A percentile compares a stretch with the other conserved stretches of the same genome.
Evolutionary conservation across 2,113 vertebrate genomes (phyloP).

Genomic region (Lasiurus borealis): DNA sequence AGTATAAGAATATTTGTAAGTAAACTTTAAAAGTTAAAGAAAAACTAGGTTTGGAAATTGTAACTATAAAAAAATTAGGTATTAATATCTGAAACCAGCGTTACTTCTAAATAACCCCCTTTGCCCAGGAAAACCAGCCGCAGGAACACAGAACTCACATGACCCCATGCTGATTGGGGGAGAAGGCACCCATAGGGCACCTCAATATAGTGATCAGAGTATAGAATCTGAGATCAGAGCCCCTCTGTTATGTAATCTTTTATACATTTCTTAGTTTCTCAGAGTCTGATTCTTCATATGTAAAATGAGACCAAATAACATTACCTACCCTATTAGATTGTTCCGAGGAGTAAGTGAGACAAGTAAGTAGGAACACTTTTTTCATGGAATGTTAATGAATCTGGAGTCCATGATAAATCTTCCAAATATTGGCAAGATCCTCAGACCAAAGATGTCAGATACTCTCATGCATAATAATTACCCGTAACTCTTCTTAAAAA

Average conservation of each 20-base stretch:
- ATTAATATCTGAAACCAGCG: not conserved
- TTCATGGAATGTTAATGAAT: not conserved
- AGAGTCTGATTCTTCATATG: not conserved
- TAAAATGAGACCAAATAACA: not conserved
- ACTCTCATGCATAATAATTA: not conserved
- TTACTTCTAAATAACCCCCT: not conserved
- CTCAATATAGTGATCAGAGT: not conserved
- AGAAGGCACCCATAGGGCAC: not conserved
- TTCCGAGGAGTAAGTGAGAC: not conserved
- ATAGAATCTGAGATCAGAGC: not conserved
- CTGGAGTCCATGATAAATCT: not conserved
- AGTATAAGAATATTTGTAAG: not conserved
- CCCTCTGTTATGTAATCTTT: not conserved
- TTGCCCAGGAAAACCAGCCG: not conserved
- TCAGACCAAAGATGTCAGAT: constrained; percentile 25
- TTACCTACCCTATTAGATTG: not conserved
- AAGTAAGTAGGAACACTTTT: constrained; percentile 17
- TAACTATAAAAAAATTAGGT: not conserved
- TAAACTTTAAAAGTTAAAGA: not conserved
- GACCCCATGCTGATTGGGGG: not conserved
- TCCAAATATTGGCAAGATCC: not conserved
- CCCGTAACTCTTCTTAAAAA: not conserved
- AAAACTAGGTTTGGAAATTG: not conserved
- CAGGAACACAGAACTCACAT: not conserved
- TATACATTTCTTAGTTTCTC: not conserved